These are phyloP conservation scores for Galaxea fascicularis DNA, from an alignment of 92 coral and sea anemone genomes.

Conservation along the genomic window DNA sequence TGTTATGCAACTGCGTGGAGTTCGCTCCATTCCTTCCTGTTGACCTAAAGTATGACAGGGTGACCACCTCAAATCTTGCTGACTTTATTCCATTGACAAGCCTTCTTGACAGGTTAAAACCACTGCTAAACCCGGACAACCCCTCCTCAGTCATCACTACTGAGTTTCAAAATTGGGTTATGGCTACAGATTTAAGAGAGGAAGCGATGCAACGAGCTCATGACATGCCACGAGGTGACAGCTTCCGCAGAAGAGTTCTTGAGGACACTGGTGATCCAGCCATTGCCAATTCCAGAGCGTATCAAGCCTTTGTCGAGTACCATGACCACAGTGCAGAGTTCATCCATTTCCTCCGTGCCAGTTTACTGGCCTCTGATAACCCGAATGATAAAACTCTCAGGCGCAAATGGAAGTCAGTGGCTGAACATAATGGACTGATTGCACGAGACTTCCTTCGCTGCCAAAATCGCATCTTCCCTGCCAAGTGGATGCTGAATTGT, in stretches of 20 bases:
- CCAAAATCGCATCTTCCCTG: slow-evolving; percentile 64
- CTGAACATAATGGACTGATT: slow-evolving; percentile 58
- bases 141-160: slow-evolving; percentile 64
- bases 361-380: slow-evolving; percentile 33
- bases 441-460: slow-evolving; percentile 68
- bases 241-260: slow-evolving; percentile 37
- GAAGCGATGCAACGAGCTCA: neutral
- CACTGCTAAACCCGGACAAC: slow-evolving; percentile 52
- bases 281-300: slow-evolving; percentile 43
- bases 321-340: slow-evolving; percentile 55
- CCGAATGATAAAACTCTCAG: neutral
- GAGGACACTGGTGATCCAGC: slow-evolving; percentile 58
- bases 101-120: slow-evolving; percentile 51
- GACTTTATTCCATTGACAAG: slow-evolving; percentile 57
- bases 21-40: slow-evolving; percentile 48
- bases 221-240: slow-evolving; percentile 10
- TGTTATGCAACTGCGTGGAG: slow-evolving; percentile 71
- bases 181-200: neutral
- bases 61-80: slow-evolving; percentile 68
- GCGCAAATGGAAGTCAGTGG: slow-evolving; percentile 46
- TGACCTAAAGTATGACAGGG: slow-evolving; percentile 63
- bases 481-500: slow-evolving; percentile 66
- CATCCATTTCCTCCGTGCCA: slow-evolving; percentile 65
- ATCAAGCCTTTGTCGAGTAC: slow-evolving; percentile 54
- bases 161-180: slow-evolving; percentile 62